Evolutionary conservation across 2,113 vertebrate species (phyloP), one percentile per base, ranked within the genome.

Genomic region (Sceloporus undulatus): DNA sequence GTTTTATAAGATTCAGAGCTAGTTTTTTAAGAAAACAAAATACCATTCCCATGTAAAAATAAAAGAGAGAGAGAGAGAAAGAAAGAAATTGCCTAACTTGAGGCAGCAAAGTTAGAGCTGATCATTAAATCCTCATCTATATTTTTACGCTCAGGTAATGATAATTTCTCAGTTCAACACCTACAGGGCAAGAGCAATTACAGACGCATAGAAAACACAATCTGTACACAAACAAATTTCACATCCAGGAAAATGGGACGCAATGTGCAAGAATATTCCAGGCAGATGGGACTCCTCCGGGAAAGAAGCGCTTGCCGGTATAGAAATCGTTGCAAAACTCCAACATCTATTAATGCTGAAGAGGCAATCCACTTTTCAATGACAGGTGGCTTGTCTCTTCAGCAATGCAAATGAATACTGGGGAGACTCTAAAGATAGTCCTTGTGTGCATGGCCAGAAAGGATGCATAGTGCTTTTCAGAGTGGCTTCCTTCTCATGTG

Each of bases 271-370:
- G 59, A 62, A 62, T 18, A 29, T 94, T 95, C 94, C 93, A 88
- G 85, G 82, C 93, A 94, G 91, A 93, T 96, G 90, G 91, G 87
- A 92, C 93, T 95, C 91, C 87, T 81, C 94, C 91, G 88, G 92
- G 90, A 86, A 92, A 94, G 95, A 94, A 90, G 91, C 88, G 93
- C 87, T 92, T 21, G 56, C 19, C 16, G 34, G 25, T 9, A 19
- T 25, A 21, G 40, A 48, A 13, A n/a, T 70, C 29, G 29, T 70
- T 70, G 5, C 65, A 19, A 95, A 95, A 29, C 92, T 92, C 92
- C 95, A 90, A 94, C 95, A 94, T 88, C 94, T 91, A 91, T 92
- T 93, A 19, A 38, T 84, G 52, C 52, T 34, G 68, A n/a, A 83
- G 66, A 83, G 42, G n/a, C 29, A 34, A 84, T 91, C 66, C n/a